These are phyloP conservation scores for Colistium nudipinnis DNA, from an alignment of 2,113 vertebrate species.

Conservation along the genomic window DNA sequence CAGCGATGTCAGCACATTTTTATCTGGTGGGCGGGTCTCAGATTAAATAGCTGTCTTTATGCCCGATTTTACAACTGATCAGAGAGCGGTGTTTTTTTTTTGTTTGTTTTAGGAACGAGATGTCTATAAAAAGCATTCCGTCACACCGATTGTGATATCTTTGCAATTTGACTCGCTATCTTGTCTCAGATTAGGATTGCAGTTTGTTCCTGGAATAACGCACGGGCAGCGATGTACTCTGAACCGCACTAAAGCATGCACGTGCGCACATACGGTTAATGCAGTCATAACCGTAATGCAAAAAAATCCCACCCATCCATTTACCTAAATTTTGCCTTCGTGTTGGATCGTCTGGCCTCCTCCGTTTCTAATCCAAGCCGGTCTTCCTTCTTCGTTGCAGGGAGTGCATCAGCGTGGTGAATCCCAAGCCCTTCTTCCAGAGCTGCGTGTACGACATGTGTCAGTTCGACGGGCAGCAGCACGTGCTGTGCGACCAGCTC, in stretches of 20 bases:
- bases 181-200: neutral
- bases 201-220: neutral
- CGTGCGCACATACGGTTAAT: neutral
- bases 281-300: too few species aligned
- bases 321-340: neutral
- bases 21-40: neutral
- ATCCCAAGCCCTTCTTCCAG: slow-evolving; percentile 78
- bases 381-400: slow-evolving; percentile 55
- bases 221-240: neutral
- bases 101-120: neutral
- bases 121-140: neutral
- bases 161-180: neutral
- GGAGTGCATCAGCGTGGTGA: slow-evolving; percentile 79
- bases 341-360: neutral
- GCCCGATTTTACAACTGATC: neutral
- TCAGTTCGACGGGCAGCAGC: slow-evolving; percentile 75
- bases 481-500: slow-evolving; percentile 82
- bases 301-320: too few species aligned
- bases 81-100: neutral
- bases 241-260: neutral
- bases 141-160: slow-evolving; percentile 1
- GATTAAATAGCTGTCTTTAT: neutral
- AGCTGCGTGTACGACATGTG: slow-evolving; percentile 87
- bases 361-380: neutral
- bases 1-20: neutral